These are phyloP conservation scores for Silurus meridionalis DNA, from an alignment of 2,113 vertebrate species.

Conservation along the genomic window DNA sequence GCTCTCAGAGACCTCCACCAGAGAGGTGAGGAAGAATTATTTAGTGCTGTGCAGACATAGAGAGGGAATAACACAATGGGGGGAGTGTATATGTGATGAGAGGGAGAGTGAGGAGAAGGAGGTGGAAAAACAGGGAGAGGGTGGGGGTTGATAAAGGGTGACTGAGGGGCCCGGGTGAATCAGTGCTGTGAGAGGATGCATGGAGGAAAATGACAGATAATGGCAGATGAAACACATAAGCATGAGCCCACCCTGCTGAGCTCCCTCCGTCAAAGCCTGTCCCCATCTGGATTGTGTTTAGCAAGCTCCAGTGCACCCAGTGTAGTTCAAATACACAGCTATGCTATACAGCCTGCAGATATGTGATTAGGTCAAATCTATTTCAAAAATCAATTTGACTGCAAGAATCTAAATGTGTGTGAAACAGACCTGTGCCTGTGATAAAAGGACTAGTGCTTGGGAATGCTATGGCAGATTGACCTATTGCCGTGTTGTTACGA, in stretches of 20 bases:
- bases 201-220: background rate
- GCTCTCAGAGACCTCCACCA: constrained; percentile 5
- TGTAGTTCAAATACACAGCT: background rate
- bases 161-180: background rate
- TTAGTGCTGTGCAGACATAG: background rate
- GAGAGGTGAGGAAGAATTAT: constrained; percentile 24
- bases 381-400: background rate
- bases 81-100: background rate
- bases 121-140: background rate
- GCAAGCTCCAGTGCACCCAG: constrained; percentile 21
- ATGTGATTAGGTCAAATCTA: background rate
- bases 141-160: constrained; percentile 1
- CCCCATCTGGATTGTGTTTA: constrained; percentile 51
- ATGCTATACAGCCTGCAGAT: background rate
- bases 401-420: background rate
- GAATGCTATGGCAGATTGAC: background rate
- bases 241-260: constrained; percentile 24
- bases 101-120: background rate
- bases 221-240: background rate
- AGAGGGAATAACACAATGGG: background rate
- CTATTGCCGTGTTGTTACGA: background rate
- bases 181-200: background rate
- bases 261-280: constrained; percentile 22
- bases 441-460: background rate
- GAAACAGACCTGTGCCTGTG: background rate